phyloP scores from a whole-genome alignment of 2,797 vertebrate genomes.

The Danio kyathit region DNA sequence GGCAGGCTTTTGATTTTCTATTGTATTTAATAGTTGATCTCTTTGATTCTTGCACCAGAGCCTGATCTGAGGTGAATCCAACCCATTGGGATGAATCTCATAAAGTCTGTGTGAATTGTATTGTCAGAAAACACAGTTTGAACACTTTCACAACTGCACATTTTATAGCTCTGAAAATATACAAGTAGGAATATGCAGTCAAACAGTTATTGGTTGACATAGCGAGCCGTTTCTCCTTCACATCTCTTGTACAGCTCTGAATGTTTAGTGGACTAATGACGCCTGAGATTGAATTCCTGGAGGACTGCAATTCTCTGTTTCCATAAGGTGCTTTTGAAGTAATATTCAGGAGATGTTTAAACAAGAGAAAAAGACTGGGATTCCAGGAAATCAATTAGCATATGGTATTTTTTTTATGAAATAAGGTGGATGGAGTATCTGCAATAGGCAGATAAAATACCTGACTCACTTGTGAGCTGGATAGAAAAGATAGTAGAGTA shows the following conservation, averaged over 20 bases:
- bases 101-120: slow-evolving; percentile 4
- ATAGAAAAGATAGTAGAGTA: too few species aligned
- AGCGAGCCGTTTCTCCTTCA: neutral
- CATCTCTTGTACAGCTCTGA: neutral
- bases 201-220: neutral
- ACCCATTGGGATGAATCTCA: slow-evolving; percentile 1
- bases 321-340: neutral
- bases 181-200: neutral
- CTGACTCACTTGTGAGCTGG: too few species aligned
- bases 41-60: neutral
- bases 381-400: neutral
- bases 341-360: neutral
- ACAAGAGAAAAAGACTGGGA: neutral
- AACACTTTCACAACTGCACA: neutral
- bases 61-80: neutral
- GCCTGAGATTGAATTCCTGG: neutral
- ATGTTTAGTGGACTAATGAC: neutral
- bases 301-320: neutral
- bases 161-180: neutral
- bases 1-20: too few species aligned
- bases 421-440: neutral
- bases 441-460: too few species aligned
- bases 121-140: slow-evolving; percentile 23
- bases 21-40: too few species aligned
- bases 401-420: neutral